Percentiles rank a stretch among this genome's conserved stretches.
phyloP scores from a whole-genome alignment of 1,140 invertebrate genomes.

The Tribolium madens region DNA sequence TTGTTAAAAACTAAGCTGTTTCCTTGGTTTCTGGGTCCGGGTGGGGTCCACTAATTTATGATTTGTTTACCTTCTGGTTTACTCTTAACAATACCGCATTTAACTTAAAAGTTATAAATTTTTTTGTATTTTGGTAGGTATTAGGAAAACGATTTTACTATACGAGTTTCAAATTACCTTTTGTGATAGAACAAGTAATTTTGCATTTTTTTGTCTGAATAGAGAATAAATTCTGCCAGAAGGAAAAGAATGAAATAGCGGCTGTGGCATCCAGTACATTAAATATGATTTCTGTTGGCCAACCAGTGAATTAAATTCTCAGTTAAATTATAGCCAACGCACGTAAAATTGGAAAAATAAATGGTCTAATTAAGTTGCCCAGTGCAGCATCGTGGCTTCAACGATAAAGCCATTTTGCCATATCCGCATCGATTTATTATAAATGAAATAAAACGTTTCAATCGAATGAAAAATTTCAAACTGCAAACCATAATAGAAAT shows the following conservation, averaged over 20 bases:
- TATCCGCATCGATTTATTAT: slow-evolving; percentile 22
- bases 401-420: background rate
- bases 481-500: slow-evolving; percentile 1
- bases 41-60: too few relatives aligned
- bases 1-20: too few relatives aligned
- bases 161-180: too few relatives aligned
- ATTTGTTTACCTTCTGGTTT: too few relatives aligned
- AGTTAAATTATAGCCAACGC: background rate
- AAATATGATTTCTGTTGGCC: background rate
- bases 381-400: background rate
- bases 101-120: too few relatives aligned
- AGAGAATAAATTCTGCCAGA: too few relatives aligned
- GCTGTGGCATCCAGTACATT: background rate
- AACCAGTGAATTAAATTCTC: slow-evolving; percentile 10
- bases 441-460: slow-evolving; percentile 4
- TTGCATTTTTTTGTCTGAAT: too few relatives aligned
- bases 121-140: too few relatives aligned
- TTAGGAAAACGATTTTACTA: too few relatives aligned
- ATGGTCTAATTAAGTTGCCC: slow-evolving; percentile 9
- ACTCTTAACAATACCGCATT: too few relatives aligned
- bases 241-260: background rate
- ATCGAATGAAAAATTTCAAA: background rate
- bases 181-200: too few relatives aligned
- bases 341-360: slow-evolving; percentile 13
- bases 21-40: too few relatives aligned